These are phyloP conservation scores for Podargus strigoides DNA, from an alignment of 2,797 vertebrate species.

Conservation along the genomic window DNA sequence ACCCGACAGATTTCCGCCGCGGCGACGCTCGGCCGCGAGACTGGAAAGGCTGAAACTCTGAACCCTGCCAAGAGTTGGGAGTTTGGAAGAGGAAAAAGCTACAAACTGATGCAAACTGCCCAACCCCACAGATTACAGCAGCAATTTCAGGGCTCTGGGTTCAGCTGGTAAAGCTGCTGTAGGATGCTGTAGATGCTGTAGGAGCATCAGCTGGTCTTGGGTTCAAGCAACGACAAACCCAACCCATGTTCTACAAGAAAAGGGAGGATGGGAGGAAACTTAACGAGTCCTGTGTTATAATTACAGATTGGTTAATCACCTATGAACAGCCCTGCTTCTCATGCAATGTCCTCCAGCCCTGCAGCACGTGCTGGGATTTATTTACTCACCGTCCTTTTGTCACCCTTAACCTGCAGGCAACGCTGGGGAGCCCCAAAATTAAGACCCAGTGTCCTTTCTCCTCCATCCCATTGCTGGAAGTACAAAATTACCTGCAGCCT, in stretches of 20 bases:
- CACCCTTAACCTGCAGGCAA: not conserved
- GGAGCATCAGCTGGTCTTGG: too few relatives aligned
- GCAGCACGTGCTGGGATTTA: accelerated
- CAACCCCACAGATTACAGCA: too few relatives aligned
- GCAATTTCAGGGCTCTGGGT: too few relatives aligned
- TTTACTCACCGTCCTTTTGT: not conserved
- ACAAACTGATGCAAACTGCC: too few relatives aligned
- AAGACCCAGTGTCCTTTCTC: not conserved
- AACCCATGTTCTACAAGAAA: accelerated
- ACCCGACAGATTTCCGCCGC: too few relatives aligned
- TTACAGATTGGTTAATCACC: not conserved
- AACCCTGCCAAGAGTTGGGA: too few relatives aligned
- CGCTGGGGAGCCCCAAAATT: not conserved
- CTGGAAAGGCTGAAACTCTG: too few relatives aligned
- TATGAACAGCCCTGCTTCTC: not conserved
- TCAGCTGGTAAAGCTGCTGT: too few relatives aligned
- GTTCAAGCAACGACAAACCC: not conserved
- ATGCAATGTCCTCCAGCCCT: not conserved
- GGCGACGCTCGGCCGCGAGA: too few relatives aligned
- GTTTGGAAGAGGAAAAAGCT: too few relatives aligned
- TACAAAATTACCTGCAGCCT: not conserved
- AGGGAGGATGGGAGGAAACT: not conserved
- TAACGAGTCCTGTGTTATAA: not conserved
- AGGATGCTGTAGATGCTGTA: too few relatives aligned
- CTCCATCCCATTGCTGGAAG: not conserved